A percentile compares a stretch with the other conserved stretches of the same genome.
phyloP scores from a whole-genome alignment of 2,113 vertebrate species.

The Delphinapterus leucas region DNA sequence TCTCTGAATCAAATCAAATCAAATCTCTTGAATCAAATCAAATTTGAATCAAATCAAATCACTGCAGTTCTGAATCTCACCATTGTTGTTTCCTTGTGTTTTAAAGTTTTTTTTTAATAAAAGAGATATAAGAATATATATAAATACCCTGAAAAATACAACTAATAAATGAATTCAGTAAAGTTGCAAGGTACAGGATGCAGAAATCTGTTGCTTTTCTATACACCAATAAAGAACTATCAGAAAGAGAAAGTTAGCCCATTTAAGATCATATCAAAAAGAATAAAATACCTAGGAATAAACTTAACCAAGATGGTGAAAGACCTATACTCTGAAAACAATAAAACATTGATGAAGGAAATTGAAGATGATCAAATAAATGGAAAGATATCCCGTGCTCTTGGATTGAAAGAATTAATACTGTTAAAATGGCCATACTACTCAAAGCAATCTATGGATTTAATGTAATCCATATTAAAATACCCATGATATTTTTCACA shows the following conservation, averaged over 20 bases:
- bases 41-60: not conserved
- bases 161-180: not conserved
- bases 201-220: not conserved
- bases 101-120: not conserved
- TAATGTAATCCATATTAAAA: not conserved
- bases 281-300: not conserved
- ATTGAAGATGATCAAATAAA: not conserved
- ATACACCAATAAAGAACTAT: not conserved
- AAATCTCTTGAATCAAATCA: not conserved
- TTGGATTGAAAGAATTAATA: not conserved
- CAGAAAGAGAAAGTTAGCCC: not conserved
- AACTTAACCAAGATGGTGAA: not conserved
- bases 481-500: not conserved
- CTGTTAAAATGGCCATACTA: not conserved
- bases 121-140: not conserved
- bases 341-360: not conserved
- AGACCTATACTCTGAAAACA: not conserved
- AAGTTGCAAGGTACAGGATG: not conserved
- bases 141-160: not conserved
- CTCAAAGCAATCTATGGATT: not conserved
- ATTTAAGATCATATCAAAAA: not conserved
- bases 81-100: not conserved
- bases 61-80: not conserved
- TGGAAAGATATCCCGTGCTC: not conserved
- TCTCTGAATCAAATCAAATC: not conserved